These are phyloP conservation scores for Xylocampa areola DNA, from an alignment of 2,888 invertebrate species.

Conservation along the genomic window DNA sequence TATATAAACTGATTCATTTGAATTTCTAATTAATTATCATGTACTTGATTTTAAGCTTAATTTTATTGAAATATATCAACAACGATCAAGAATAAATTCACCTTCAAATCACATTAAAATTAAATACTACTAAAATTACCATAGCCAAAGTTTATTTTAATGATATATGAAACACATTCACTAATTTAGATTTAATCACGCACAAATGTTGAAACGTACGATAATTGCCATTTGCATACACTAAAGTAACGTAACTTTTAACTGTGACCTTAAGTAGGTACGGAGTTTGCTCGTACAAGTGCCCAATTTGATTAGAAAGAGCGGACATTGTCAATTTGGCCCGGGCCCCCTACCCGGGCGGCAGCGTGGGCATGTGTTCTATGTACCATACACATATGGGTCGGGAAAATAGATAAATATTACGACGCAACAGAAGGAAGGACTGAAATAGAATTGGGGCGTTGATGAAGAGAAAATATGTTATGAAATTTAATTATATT, in stretches of 20 bases:
- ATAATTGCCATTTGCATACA: neutral
- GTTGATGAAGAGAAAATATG: conserved; percentile 12
- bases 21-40: neutral
- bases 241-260: conserved; percentile 33
- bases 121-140: conserved; percentile 8
- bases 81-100: conserved; percentile 4
- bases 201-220: conserved; percentile 9
- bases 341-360: conserved; percentile 69
- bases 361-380: conserved; percentile 57
- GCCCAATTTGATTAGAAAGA: conserved; percentile 80
- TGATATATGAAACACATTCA: conserved; percentile 1
- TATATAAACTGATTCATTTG: neutral
- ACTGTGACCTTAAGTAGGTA: conserved; percentile 52
- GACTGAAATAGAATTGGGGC: conserved; percentile 39
- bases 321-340: conserved; percentile 85
- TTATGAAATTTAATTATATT: neutral
- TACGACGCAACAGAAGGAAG: conserved; percentile 28
- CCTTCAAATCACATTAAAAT: conserved; percentile 1
- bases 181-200: conserved; percentile 17
- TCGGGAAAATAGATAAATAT: conserved; percentile 33
- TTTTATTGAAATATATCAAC: neutral
- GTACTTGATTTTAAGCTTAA: neutral
- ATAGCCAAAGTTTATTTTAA: neutral
- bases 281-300: conserved; percentile 67
- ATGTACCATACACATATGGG: conserved; percentile 35